A percentile compares a stretch with the other conserved stretches of the same genome.
Evolutionary conservation across 2,113 vertebrate genomes (phyloP).

Genomic region (Thamnophis sirtalis): DNA sequence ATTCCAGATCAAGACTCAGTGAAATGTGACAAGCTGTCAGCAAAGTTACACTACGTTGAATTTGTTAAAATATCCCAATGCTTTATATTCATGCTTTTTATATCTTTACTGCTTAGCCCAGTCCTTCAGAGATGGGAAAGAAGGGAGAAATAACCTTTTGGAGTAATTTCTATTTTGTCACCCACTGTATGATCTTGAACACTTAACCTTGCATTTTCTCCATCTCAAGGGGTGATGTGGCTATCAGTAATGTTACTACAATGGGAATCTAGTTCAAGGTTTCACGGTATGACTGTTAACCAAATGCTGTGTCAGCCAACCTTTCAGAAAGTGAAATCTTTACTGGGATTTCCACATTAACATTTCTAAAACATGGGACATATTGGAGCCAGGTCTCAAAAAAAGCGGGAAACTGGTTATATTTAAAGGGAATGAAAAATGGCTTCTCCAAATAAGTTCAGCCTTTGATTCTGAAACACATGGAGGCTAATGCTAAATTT

Average conservation of each 20-base stretch:
- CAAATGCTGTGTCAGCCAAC: conserved; percentile 50
- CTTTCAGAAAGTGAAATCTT: conserved; percentile 15
- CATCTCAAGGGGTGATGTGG: conserved; percentile 32
- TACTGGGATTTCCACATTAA: conserved; percentile 1
- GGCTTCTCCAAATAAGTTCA: not conserved
- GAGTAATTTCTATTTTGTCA: conserved; percentile 38
- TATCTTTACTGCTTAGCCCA: conserved; percentile 45
- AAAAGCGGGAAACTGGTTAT: not conserved
- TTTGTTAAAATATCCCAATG: conserved; percentile 77
- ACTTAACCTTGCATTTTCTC: conserved; percentile 29
- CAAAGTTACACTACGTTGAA: conserved; percentile 78
- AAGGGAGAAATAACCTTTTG: conserved; percentile 11
- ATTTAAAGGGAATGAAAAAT: not conserved
- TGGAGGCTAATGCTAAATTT: not conserved
- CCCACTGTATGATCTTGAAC: conserved; percentile 41
- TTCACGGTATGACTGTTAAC: conserved; percentile 50
- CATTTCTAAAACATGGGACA: conserved; percentile 4
- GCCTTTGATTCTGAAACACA: not conserved
- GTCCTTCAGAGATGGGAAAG: not conserved
- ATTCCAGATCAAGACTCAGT: conserved; percentile 82
- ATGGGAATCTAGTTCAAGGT: not conserved
- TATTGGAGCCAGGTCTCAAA: conserved; percentile 13
- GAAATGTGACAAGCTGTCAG: conserved; percentile 85
- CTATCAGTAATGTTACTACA: conserved; percentile 40
- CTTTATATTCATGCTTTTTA: conserved; percentile 63